Base-by-base conservation (phyloP, 2,113 vertebrate genomes). In the Oreochromis aureus region DNA sequence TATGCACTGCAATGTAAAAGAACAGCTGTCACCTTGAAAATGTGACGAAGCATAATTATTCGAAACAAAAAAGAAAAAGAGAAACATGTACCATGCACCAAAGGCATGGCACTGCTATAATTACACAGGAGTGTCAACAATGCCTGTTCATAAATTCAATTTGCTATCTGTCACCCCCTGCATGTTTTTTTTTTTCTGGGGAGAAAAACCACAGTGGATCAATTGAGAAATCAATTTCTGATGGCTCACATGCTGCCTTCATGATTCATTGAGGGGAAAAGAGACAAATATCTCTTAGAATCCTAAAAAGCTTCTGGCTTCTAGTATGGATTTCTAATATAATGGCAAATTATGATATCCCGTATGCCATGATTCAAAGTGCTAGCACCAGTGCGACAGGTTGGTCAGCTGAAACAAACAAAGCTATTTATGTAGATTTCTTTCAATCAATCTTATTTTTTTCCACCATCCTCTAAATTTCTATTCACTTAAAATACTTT, bases 131-230 rank as follows among this genome's bases (percentile, higher is more conserved):
- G 88, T 91, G 89, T 95, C 94, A 94, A 95, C 91, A 95, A 89
- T 87, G 81, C 87, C 84, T 93, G 93, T 94, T 96, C 94, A 94
- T 96, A 86, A 95, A 95, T 96, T 96, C 90, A 95, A 95, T 96
- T 96, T 95, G 94, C 94, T 94, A 82, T 94, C 93, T 93, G 94
- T 96, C 95, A 95, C 93, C 91, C 89, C 86, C 89, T 93, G 82
- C 88, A 76, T 92, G 94, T 92, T 92, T 86, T 94, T 27, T 39
- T 39, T 91, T 85, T 87, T 71, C 81, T 53, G 79, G n/a, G 39
- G 56, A 76, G 84, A 32, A 89, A 85, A 89, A 92, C 89, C 80
- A 88, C 80, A 71, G 73, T n/a, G 56, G 90, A 93, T 95, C 91
- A 87, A 96, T 94, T 76, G 88, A 93, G 93, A 93, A 86, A 86